phyloP scores from a whole-genome alignment of 2,888 invertebrate genomes.

The Rhaphigaster nebulosa region DNA sequence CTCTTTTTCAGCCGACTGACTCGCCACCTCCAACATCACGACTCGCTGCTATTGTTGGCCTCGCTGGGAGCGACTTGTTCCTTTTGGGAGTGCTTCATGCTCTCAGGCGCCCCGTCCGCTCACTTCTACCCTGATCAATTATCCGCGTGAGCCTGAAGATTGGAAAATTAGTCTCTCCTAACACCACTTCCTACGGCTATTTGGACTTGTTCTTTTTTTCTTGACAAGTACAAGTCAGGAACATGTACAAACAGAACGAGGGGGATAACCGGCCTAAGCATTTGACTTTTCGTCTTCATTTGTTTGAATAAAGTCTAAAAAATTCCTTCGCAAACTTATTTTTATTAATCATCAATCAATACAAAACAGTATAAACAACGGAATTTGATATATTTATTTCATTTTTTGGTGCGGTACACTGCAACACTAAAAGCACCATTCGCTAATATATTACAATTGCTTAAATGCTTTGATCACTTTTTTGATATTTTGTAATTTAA shows the following conservation, averaged over 20 bases:
- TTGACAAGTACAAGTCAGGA: slow-evolving; percentile 21
- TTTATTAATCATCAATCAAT: no score
- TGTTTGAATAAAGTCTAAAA: not conserved
- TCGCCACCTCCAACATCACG: not conserved
- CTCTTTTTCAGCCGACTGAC: not conserved
- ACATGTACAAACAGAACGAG: not conserved
- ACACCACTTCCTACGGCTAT: slow-evolving; percentile 35
- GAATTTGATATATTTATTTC: no score
- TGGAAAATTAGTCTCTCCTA: slow-evolving; percentile 32
- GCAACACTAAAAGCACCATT: no score
- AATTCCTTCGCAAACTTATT: not conserved
- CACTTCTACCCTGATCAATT: slow-evolving; percentile 18
- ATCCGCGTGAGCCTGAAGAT: not conserved
- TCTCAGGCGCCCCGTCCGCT: slow-evolving; percentile 1
- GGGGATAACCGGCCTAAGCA: not conserved
- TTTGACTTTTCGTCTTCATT: not conserved
- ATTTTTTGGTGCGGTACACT: no score
- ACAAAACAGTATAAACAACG: no score
- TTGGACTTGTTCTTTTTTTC: slow-evolving; percentile 2
- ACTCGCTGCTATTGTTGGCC: slow-evolving; percentile 8
- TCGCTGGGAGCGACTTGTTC: not conserved
- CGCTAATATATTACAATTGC: no score
- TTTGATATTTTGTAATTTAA: no score
- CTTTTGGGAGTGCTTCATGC: slow-evolving; percentile 5
- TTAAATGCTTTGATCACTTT: no score